Base-by-base conservation (phyloP, 2,113 vertebrate species). In the Sphaerodactylus townsendi region DNA sequence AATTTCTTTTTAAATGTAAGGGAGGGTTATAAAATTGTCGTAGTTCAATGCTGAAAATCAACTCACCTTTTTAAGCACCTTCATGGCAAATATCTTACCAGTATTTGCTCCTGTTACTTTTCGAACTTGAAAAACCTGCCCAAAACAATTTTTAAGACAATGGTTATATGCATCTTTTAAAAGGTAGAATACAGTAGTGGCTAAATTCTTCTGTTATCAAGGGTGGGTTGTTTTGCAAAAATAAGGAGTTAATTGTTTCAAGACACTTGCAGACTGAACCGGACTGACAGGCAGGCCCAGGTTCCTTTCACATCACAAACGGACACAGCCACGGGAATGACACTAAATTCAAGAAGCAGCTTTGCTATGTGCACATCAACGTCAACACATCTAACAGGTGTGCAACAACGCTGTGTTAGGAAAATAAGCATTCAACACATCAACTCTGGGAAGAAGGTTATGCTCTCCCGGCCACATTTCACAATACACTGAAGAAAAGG, bases 81-180 rank as follows among this genome's bases (percentile, higher is more conserved):
- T 99, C 98, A 99, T 99, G 56, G 98, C 98, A 96, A 99, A 99
- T 93, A 99, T 99, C 92, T 99, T 99, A 92, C 98, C 97, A 3
- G 97, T 97, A 91, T 96, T 97, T 69, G 97, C 97, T 92, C 98
- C 98, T 1, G 97, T 95, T 81, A 99, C 98, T 96, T 99, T 99
- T 70, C 98, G 97, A 84, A 99, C 98, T 96, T 99, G 98, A 86
- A 99, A 99, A 84, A 99, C 98, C 98, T 99, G 48, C n/a, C 90
- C 56, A 88, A 82, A 88, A 77, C 14, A 64, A 7, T 76, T 68
- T 82, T 62, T 15, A 10, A 56, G 44, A 1, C 85, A 65, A 91
- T 81, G 10, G 64, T 30, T 33, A 90, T 39, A 64, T 11, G 65
- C 4, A 0, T 0, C 72, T 81, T 89, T 25, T 1, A 53, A 46